Evolutionary conservation across 2,113 vertebrate species (phyloP).

Genomic region (Gallinago jamesoni): DNA sequence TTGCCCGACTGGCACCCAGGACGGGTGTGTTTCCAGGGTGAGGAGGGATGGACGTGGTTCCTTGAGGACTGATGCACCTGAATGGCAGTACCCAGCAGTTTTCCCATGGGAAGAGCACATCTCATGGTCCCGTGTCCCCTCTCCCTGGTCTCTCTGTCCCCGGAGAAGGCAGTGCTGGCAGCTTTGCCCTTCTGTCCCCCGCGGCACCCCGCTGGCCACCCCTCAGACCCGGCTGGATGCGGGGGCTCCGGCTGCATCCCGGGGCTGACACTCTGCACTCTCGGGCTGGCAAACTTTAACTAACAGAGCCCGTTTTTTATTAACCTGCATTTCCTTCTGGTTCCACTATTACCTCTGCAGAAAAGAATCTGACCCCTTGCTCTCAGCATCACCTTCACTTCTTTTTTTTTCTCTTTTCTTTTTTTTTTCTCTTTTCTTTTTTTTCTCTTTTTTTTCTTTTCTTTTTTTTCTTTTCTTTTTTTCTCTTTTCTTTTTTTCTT

Average conservation of each 20-base stretch:
- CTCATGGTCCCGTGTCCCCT: background rate
- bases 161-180: fast-evolving
- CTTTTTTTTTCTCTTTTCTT: fast-evolving
- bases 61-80: background rate
- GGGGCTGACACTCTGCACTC: fast-evolving
- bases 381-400: background rate
- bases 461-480: too few relatives aligned
- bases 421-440: too few relatives aligned
- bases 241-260: background rate
- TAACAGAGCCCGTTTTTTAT: background rate
- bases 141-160: background rate
- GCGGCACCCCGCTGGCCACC: background rate
- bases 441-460: too few relatives aligned
- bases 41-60: fast-evolving
- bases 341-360: background rate
- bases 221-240: fast-evolving
- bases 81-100: fast-evolving
- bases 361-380: slow-evolving; percentile 21
- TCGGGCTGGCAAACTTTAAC: background rate
- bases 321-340: background rate
- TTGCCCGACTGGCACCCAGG: fast-evolving
- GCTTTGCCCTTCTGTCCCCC: background rate
- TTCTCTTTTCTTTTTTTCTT: too few relatives aligned
- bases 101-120: background rate
- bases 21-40: background rate